Conservation (phyloP, 2,888 invertebrate species). For the Lasioglossum oenotherae region DNA sequence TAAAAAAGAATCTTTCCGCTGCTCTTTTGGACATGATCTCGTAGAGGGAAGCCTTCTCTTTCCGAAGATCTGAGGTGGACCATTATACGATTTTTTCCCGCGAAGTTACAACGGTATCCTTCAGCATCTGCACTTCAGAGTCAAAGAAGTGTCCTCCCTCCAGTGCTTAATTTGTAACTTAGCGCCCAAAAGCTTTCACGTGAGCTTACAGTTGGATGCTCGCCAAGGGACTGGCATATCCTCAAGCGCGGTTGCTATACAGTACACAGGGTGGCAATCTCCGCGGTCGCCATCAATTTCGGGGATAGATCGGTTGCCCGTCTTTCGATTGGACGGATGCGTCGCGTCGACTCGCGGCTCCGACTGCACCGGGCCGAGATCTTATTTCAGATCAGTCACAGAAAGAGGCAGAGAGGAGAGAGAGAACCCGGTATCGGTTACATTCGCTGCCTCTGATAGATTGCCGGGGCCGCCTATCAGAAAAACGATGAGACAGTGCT, state of each 20-base stretch:
- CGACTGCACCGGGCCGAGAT: neutral
- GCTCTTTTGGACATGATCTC: no score
- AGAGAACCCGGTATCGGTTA: neutral
- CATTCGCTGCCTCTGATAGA: conserved; percentile 37
- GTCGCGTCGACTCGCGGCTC: neutral
- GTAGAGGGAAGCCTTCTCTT: neutral
- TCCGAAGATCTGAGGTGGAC: neutral
- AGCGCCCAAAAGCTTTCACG: neutral
- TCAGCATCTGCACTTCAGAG: neutral
- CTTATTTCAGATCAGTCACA: conserved; percentile 8
- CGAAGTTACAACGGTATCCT: neutral
- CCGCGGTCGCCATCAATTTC: conserved; percentile 33
- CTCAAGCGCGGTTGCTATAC: neutral
- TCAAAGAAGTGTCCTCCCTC: neutral
- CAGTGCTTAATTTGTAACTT: neutral
- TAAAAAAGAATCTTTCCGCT: fast-evolving
- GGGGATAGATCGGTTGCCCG: conserved; percentile 16
- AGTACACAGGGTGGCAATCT: conserved; percentile 1
- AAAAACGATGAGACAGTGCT: conserved; percentile 22
- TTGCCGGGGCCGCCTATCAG: conserved; percentile 35
- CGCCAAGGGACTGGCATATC: neutral
- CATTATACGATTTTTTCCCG: neutral
- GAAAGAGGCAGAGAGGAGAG: neutral
- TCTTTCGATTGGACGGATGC: conserved; percentile 28
- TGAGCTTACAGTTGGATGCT: neutral